Evolutionary conservation across 2,888 invertebrate genomes (phyloP), one percentile per base, ranked within the genome.

Genomic region (Dolichomitus sp.): DNA sequence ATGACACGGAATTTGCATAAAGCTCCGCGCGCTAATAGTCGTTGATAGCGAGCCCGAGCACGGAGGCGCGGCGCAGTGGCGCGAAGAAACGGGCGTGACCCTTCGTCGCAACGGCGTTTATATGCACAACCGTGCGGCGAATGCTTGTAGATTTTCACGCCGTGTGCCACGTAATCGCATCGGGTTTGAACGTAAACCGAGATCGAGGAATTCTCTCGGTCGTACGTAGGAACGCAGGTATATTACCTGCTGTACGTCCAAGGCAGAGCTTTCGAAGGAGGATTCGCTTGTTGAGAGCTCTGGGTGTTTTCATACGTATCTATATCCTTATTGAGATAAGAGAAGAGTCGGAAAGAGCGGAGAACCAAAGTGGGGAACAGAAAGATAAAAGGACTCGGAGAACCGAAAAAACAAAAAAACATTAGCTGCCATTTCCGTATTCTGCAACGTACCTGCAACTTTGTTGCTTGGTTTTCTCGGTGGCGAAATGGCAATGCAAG

Each of bases 1-100:
- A 80, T 66, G 77, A 78, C 77, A 86, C 87, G 88, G 88, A 90
- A 92, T 92, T 92, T 92, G 90, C 92, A 92, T 92, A 89, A 88
- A 90, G 90, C 86, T 87, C 87, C 89, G 73, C 68, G 57, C 81
- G 89, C 91, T 92, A 91, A 92, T 92, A 92, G 91, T 88, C 88
- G 81, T 81, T 89, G 91, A 92, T 92, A 92, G 89, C 89, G 70
- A 75, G 33, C 70, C n/a, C n/a, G 75, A 59, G 76, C 72, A 81
- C 81, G 81, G 77, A 73, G 68, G 81, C 70, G 65, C 54, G 63
- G 48, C 23, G 66, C 65, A 70, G 52, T 77, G 68, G 57, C 73
- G 77, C 57, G 66, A 79, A 75, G 83, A 84, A 81, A 69, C 81
- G 63, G 82, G 81, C 78, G 77, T 84, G 57, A 84, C 73, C 79